Percentiles rank a stretch among this genome's conserved stretches.
Conservation (phyloP, 1,140 invertebrate species). For the Meloidogyne hapla region DNA sequence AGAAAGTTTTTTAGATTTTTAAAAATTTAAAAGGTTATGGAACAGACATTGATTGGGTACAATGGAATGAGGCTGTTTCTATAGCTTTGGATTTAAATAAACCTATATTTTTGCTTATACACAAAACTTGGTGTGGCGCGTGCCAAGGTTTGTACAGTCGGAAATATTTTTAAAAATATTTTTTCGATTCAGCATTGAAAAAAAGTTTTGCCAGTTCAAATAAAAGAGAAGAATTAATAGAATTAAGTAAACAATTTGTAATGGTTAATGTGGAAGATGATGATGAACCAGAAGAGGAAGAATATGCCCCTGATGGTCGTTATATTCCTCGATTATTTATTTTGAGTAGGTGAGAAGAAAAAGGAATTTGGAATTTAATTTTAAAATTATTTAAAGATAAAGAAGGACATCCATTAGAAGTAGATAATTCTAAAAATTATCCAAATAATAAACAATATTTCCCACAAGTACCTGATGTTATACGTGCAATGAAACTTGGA, state of each 20-base stretch:
- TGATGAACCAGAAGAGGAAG: constrained; percentile 60
- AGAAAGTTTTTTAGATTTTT: neutral
- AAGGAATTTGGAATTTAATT: constrained; percentile 9
- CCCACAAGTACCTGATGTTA: constrained; percentile 48
- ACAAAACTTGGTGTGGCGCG: constrained; percentile 63
- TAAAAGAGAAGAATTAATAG: constrained; percentile 52
- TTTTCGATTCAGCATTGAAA: constrained; percentile 50
- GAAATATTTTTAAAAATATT: neutral
- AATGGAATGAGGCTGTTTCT: constrained; percentile 54
- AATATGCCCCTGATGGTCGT: constrained; percentile 59
- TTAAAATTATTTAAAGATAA: constrained; percentile 54
- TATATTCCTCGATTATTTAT: constrained; percentile 62
- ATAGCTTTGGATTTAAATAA: constrained; percentile 59
- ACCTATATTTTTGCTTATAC: constrained; percentile 61
- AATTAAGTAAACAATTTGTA: constrained; percentile 59
- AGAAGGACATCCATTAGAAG: constrained; percentile 50
- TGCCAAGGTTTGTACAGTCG: constrained; percentile 49
- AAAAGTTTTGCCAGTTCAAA: constrained; percentile 47
- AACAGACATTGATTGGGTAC: constrained; percentile 60
- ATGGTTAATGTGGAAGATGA: constrained; percentile 63
- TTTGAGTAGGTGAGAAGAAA: constrained; percentile 43
- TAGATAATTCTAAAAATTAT: constrained; percentile 60
- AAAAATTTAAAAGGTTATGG: constrained; percentile 30
- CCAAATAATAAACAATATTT: constrained; percentile 46
- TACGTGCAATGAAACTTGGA: constrained; percentile 59